These are phyloP conservation scores for Podotricha telesiphe DNA, from an alignment of 2,888 invertebrate genomes.

Conservation along the genomic window DNA sequence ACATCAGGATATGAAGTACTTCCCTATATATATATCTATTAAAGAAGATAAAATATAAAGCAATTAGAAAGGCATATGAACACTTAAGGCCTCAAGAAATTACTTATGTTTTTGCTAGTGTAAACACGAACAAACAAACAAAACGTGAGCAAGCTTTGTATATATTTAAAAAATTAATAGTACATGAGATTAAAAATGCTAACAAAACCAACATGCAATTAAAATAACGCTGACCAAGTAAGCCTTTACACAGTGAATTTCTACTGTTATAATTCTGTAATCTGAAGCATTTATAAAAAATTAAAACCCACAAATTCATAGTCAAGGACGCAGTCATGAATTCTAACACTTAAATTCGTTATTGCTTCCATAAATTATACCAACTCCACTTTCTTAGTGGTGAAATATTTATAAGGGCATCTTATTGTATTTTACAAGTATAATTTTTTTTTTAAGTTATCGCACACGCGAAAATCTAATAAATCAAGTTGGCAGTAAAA, in stretches of 20 bases:
- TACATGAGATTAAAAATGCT: not conserved
- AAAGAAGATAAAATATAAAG: too few relatives aligned
- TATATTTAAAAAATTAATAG: not conserved
- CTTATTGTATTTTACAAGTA: conserved; percentile 21
- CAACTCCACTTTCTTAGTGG: not conserved
- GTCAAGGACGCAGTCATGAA: conserved; percentile 6
- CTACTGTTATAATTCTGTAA: not conserved
- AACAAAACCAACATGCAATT: conserved; percentile 8
- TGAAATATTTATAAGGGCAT: conserved; percentile 25
- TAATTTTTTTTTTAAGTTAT: conserved; percentile 11
- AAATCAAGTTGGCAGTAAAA: conserved; percentile 8
- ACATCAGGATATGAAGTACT: too few relatives aligned
- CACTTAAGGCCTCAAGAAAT: too few relatives aligned
- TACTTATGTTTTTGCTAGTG: not conserved
- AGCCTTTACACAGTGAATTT: not conserved
- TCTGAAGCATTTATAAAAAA: conserved; percentile 7
- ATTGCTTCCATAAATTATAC: conserved; percentile 14
- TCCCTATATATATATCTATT: too few relatives aligned
- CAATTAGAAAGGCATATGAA: too few relatives aligned
- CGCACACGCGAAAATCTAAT: conserved; percentile 23
- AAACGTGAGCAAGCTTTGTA: not conserved
- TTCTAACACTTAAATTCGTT: conserved; percentile 21
- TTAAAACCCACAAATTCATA: conserved; percentile 15
- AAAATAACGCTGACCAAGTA: conserved; percentile 10
- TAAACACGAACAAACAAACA: not conserved